A percentile compares a stretch with the other conserved stretches of the same genome.
Conservation (phyloP, 2,113 vertebrate genomes). For the Zapornia atra region DNA sequence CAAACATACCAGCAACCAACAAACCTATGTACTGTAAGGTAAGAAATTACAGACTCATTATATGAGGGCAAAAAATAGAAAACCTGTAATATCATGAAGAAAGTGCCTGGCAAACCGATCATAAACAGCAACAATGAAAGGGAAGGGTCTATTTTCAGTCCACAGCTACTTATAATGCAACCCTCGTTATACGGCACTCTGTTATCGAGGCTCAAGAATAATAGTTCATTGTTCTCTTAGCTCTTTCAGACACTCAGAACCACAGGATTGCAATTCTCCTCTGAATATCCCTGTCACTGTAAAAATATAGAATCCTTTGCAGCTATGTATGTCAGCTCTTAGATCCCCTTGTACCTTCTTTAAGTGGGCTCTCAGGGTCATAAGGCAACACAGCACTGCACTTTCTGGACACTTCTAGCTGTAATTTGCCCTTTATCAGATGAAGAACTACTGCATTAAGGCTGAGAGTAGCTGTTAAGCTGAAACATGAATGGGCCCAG, state of each 20-base stretch:
- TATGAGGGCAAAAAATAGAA: not conserved
- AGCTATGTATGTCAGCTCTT: not conserved
- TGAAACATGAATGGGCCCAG: not conserved
- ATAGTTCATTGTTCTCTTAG: conserved; percentile 10
- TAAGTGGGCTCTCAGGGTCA: not conserved
- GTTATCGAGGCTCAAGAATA: conserved; percentile 17
- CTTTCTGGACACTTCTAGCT: not conserved
- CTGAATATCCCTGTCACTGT: not conserved
- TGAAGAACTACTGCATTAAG: not conserved
- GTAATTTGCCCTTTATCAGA: not conserved
- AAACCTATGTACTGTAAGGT: not conserved
- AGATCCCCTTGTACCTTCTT: not conserved
- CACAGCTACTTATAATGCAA: not conserved
- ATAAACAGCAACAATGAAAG: not conserved
- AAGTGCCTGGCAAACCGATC: not conserved
- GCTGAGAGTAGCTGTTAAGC: not conserved
- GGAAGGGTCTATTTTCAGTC: not conserved
- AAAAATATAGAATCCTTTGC: not conserved
- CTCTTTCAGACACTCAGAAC: not conserved
- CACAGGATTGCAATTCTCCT: not conserved
- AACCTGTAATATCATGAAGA: not conserved
- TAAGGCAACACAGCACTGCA: not conserved
- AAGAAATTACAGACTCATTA: not conserved
- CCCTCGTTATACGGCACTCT: not conserved
- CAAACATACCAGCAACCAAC: not conserved